These are phyloP conservation scores for Antechinus stuartii DNA, from an alignment of 2,113 vertebrate genomes.

Conservation along the genomic window DNA sequence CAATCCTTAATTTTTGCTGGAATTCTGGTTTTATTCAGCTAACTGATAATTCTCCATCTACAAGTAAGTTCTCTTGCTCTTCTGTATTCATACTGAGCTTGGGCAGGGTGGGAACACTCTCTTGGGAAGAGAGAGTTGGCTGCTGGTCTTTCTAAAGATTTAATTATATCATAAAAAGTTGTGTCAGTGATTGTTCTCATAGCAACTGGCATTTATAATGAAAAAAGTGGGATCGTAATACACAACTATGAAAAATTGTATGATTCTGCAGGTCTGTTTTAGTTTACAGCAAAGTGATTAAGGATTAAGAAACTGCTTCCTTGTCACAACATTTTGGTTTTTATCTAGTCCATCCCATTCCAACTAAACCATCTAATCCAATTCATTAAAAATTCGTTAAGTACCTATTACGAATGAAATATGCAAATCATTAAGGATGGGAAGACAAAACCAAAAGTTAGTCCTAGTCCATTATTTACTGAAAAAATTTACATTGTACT, in stretches of 20 bases:
- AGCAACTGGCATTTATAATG: background rate
- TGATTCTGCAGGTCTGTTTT: background rate
- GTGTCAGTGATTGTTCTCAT: background rate
- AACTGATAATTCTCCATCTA: background rate
- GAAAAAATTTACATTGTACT: background rate
- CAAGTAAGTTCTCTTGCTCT: background rate
- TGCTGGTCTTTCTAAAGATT: background rate
- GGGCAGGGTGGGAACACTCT: background rate
- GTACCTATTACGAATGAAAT: background rate
- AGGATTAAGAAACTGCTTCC: background rate
- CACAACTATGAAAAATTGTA: background rate
- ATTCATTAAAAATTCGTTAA: background rate
- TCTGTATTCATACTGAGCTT: background rate
- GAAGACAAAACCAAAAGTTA: background rate
- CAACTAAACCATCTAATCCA: background rate
- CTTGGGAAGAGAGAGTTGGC: background rate
- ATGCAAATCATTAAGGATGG: background rate
- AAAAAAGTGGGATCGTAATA: background rate
- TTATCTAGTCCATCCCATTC: background rate
- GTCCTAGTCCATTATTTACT: background rate
- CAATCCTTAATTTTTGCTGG: background rate
- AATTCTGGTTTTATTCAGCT: background rate
- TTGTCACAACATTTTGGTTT: background rate
- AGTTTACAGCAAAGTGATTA: background rate
- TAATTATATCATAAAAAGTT: background rate